Evolutionary conservation across 1,140 invertebrate genomes (phyloP).

Genomic region (Drosophila athabasca): DNA sequence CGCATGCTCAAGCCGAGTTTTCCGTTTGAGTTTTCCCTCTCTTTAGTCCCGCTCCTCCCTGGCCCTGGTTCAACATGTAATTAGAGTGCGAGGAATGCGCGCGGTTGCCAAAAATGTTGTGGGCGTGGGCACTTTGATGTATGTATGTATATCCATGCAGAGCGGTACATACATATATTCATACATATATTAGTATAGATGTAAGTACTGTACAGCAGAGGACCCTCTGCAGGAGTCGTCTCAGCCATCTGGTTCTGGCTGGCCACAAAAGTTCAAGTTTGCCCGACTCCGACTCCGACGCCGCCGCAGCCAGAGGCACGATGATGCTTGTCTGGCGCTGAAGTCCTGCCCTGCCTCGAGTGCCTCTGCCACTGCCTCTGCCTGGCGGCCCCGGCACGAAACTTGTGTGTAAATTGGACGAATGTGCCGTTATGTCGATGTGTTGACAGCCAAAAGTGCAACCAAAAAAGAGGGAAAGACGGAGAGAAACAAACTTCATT

Average conservation of each 20-base stretch:
- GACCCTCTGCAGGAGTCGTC: constrained; percentile 23
- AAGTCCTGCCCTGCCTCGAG: constrained; percentile 57
- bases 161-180: too few species aligned
- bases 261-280: constrained; percentile 79
- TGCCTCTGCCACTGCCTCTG: constrained; percentile 46
- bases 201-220: constrained; percentile 7
- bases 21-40: constrained; percentile 55
- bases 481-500: constrained; percentile 44
- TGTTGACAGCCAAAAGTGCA: constrained; percentile 78
- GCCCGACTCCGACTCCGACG: constrained; percentile 30
- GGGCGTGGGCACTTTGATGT: constrained; percentile 71
- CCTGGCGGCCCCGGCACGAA: constrained; percentile 28
- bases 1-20: constrained; percentile 77
- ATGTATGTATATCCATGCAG: constrained; percentile 50
- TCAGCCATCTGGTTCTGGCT: constrained; percentile 43
- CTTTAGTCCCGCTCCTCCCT: background rate
- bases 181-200: constrained; percentile 9
- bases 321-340: constrained; percentile 62
- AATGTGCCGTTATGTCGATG: constrained; percentile 79
- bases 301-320: constrained; percentile 2
- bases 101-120: constrained; percentile 78
- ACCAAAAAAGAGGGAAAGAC: constrained; percentile 1
- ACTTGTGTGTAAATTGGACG: constrained; percentile 77
- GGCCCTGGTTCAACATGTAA: constrained; percentile 70
- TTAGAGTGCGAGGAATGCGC: constrained; percentile 68